These are phyloP conservation scores for Aleiodes alternator DNA, from an alignment of 2,888 invertebrate species.

Conservation along the genomic window DNA sequence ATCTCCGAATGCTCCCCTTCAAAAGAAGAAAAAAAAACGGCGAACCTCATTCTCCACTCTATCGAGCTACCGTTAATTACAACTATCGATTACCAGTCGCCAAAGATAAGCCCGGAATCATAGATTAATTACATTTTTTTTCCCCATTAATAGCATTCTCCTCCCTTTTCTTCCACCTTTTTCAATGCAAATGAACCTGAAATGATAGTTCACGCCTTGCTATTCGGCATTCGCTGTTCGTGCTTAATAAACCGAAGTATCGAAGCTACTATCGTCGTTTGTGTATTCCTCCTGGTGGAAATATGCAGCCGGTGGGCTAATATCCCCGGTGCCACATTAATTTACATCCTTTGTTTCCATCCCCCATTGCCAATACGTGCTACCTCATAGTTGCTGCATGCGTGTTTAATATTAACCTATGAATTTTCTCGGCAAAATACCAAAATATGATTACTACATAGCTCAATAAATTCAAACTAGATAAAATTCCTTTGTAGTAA, in stretches of 20 bases:
- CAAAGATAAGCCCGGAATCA: not conserved
- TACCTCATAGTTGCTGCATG: not conserved
- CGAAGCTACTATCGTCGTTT: constrained; percentile 16
- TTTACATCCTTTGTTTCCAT: constrained; percentile 56
- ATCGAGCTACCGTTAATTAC: not conserved
- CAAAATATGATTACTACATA: not conserved
- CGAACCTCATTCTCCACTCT: no score
- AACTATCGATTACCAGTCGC: not conserved
- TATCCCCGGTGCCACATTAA: constrained; percentile 65
- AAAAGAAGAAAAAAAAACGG: no score
- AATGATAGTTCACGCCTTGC: constrained; percentile 35
- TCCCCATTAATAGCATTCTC: not conserved
- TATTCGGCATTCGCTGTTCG: constrained; percentile 38
- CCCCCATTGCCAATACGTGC: not conserved
- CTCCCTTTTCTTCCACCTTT: constrained; percentile 4
- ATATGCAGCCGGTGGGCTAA: constrained; percentile 56
- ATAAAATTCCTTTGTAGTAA: no score
- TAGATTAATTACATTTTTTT: not conserved
- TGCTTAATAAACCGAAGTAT: constrained; percentile 44
- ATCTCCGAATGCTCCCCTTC: no score
- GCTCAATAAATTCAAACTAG: not conserved
- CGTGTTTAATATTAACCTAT: constrained; percentile 12
- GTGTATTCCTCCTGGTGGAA: constrained; percentile 6
- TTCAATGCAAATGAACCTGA: not conserved
- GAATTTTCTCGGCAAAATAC: constrained; percentile 10